phyloP scores from a whole-genome alignment of 2,888 invertebrate species.

The Hipparchia sbordonii region DNA sequence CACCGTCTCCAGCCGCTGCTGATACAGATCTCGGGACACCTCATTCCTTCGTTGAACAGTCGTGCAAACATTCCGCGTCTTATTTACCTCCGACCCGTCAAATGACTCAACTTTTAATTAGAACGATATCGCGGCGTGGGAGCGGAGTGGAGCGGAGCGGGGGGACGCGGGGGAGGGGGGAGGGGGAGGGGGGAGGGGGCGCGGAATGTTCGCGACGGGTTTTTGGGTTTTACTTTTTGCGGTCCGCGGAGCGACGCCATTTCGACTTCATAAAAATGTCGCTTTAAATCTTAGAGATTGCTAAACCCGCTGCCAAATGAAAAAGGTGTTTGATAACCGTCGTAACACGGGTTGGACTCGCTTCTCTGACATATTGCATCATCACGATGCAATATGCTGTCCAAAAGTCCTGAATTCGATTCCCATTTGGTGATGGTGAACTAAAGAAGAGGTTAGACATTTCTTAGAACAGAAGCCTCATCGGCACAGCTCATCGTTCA shows the following conservation, averaged over 20 bases:
- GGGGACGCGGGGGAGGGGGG: slow-evolving; percentile 36
- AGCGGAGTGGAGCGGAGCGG: slow-evolving; percentile 31
- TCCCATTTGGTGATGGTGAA: neutral
- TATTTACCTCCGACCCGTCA: slow-evolving; percentile 10
- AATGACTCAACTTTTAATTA: slow-evolving; percentile 39
- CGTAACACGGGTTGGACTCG: neutral
- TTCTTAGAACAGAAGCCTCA: no score
- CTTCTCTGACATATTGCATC: neutral
- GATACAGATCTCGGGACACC: neutral
- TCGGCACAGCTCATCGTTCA: no score
- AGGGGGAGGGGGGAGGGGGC: slow-evolving; percentile 6
- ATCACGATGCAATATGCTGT: no score
- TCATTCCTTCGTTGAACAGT: neutral
- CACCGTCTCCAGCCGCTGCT: no score
- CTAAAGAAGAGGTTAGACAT: no score
- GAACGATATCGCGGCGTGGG: slow-evolving; percentile 36
- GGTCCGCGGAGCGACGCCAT: slow-evolving; percentile 11
- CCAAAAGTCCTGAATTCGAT: neutral
- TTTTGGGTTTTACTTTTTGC: slow-evolving; percentile 23
- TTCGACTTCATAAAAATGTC: slow-evolving; percentile 22
- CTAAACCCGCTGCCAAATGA: neutral
- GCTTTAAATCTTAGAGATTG: slow-evolving; percentile 14
- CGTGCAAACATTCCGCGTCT: neutral
- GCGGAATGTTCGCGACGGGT: slow-evolving; percentile 17
- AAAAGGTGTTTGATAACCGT: neutral